A percentile compares a stretch with the other conserved stretches of the same genome.
phyloP scores from a whole-genome alignment of 2,888 invertebrate species.

The Volucella inanis region DNA sequence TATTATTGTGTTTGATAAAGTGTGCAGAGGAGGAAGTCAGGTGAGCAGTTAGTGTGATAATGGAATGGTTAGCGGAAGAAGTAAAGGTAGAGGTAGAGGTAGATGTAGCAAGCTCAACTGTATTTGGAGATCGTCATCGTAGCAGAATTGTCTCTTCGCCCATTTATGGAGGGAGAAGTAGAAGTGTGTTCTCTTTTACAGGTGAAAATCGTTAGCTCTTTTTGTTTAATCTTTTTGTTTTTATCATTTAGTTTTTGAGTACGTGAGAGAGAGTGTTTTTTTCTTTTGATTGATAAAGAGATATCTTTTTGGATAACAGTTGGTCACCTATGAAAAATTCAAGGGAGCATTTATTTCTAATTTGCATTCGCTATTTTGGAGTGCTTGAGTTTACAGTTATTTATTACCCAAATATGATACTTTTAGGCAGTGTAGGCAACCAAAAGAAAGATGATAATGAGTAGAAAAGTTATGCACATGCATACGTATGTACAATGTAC shows the following conservation, averaged over 20 bases:
- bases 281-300: neutral
- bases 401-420: no score
- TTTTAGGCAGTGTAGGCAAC: no score
- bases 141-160: conserved; percentile 48
- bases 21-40: conserved; percentile 43
- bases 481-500: no score
- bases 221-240: conserved; percentile 18
- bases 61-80: no score
- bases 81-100: no score
- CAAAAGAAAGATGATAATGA: no score
- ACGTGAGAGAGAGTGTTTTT: conserved; percentile 62
- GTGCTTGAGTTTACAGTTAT: no score
- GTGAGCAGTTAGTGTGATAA: conserved; percentile 36
- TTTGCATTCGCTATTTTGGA: neutral
- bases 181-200: conserved; percentile 49
- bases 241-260: neutral
- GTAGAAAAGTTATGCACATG: no score
- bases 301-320: conserved; percentile 12
- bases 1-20: neutral
- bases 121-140: conserved; percentile 31
- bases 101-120: neutral
- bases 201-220: conserved; percentile 63
- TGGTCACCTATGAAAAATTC: conserved; percentile 38
- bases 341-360: conserved; percentile 1
- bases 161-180: conserved; percentile 46